A percentile compares a stretch with the other conserved stretches of the same genome.
phyloP scores from a whole-genome alignment of 2,113 vertebrate genomes.

The Coturnix japonica region DNA sequence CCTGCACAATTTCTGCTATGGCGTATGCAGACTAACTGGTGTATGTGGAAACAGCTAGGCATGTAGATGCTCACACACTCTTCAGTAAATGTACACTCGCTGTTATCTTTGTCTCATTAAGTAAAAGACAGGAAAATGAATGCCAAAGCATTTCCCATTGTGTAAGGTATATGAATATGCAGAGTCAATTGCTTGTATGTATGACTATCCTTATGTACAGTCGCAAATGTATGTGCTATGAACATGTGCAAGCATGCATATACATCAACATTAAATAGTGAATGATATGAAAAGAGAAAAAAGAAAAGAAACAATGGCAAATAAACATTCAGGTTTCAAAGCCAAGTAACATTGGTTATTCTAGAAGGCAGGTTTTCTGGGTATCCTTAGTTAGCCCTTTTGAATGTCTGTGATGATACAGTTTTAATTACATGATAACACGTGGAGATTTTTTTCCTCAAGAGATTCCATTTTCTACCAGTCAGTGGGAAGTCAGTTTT shows the following conservation, averaged over 20 bases:
- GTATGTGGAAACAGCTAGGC: background rate
- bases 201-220: background rate
- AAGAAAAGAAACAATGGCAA: background rate
- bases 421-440: background rate
- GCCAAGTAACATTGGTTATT: background rate
- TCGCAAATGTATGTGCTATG: background rate
- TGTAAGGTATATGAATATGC: background rate
- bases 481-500: background rate
- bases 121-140: background rate
- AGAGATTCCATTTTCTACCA: background rate
- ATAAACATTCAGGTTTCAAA: background rate
- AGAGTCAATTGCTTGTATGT: background rate
- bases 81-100: background rate
- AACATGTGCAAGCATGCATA: background rate
- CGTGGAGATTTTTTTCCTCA: background rate
- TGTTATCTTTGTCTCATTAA: background rate
- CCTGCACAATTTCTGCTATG: background rate
- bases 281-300: background rate
- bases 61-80: background rate
- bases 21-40: background rate
- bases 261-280: background rate
- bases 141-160: background rate
- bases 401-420: background rate
- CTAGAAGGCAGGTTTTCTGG: background rate
- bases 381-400: background rate